Evolutionary conservation across 2,888 invertebrate genomes (phyloP).

Genomic region (Hylaea fasciaria): DNA sequence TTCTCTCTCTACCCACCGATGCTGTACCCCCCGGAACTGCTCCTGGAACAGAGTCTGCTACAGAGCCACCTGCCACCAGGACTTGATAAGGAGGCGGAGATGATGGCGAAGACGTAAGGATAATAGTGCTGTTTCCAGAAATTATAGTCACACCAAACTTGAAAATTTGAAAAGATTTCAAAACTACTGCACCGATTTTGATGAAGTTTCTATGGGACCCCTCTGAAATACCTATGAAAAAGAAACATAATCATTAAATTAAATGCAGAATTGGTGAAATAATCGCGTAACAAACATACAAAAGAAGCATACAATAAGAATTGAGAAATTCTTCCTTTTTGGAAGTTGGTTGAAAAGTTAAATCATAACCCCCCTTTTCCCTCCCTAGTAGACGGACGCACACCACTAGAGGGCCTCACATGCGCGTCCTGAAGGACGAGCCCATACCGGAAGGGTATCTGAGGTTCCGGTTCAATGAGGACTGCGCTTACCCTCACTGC

Average conservation of each 20-base stretch:
- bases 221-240: too few species aligned
- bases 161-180: too few species aligned
- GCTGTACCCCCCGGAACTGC: constrained; percentile 80
- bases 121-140: background rate
- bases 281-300: too few species aligned
- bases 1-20: constrained; percentile 81
- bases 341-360: too few species aligned
- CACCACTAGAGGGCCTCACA: constrained; percentile 77
- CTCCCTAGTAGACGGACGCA: constrained; percentile 68
- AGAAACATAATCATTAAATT: too few species aligned
- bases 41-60: constrained; percentile 77
- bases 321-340: constrained; percentile 9
- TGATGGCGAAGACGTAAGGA: constrained; percentile 78
- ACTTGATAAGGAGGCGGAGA: constrained; percentile 79
- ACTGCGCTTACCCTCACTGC: constrained; percentile 95
- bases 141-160: too few species aligned
- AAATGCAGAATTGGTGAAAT: too few species aligned
- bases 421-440: constrained; percentile 94
- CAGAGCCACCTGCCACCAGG: constrained; percentile 83
- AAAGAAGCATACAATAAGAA: constrained; percentile 3
- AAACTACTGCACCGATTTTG: too few species aligned
- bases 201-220: too few species aligned
- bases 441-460: constrained; percentile 95
- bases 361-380: constrained; percentile 1
- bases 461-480: constrained; percentile 95